Conservation (phyloP, 1,140 invertebrate genomes). For the Aphaenogaster floridana region DNA sequence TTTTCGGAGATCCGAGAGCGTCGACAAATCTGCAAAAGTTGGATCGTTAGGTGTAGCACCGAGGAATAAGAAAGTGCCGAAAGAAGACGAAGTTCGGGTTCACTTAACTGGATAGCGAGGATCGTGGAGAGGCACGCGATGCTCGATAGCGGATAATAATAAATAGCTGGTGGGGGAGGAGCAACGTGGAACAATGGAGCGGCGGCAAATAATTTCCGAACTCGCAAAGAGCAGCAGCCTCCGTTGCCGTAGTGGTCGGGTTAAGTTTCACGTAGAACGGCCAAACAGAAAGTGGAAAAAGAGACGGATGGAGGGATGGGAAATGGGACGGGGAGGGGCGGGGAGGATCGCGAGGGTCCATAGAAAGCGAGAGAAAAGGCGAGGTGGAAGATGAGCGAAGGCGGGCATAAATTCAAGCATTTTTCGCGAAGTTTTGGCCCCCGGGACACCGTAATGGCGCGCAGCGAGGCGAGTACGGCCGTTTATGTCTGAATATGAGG, state of each 20-base stretch:
- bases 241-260: constrained; percentile 47
- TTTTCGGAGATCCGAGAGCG: not conserved
- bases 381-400: constrained; percentile 59
- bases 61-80: constrained; percentile 42
- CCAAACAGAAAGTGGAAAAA: constrained; percentile 64
- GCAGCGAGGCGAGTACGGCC: constrained; percentile 71
- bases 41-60: constrained; percentile 47
- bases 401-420: constrained; percentile 79
- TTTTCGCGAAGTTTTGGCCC: constrained; percentile 80
- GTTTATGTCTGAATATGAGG: constrained; percentile 76
- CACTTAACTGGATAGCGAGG: constrained; percentile 68
- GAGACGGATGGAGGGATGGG: constrained; percentile 49
- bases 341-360: constrained; percentile 1
- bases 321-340: not conserved
- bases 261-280: constrained; percentile 71
- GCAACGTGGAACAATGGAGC: constrained; percentile 71
- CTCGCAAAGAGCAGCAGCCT: constrained; percentile 69
- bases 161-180: constrained; percentile 71
- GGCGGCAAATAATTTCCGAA: constrained; percentile 77
- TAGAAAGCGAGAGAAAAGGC: constrained; percentile 49
- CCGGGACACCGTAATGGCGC: constrained; percentile 78
- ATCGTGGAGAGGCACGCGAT: constrained; percentile 64
- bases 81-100: constrained; percentile 76
- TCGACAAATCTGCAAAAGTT: constrained; percentile 38
- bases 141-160: constrained; percentile 80